Evolutionary conservation across 2,113 vertebrate species (phyloP).

Genomic region (Perca schrenkii): DNA sequence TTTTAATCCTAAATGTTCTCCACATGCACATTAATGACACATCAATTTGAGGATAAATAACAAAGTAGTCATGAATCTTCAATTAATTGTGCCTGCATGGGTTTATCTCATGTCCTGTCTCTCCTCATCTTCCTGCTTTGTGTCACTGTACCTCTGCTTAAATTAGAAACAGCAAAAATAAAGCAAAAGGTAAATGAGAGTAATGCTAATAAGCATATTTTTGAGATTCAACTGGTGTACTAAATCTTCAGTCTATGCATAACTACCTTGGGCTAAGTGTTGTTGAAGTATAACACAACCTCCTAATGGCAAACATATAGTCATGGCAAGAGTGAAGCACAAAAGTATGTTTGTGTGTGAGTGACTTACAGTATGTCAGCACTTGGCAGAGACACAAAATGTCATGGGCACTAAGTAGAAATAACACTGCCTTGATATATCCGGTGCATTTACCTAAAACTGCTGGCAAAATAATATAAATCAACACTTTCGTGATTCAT

Average conservation of each 20-base stretch:
- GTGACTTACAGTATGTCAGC: slow-evolving; percentile 3
- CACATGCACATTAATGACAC: background rate
- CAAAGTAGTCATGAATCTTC: background rate
- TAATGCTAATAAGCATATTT: background rate
- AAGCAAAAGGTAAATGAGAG: background rate
- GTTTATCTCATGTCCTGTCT: slow-evolving; percentile 17
- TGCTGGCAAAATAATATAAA: background rate
- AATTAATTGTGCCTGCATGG: background rate
- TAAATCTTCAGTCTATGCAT: slow-evolving; percentile 17
- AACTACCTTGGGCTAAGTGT: background rate
- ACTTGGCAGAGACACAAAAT: slow-evolving; percentile 1
- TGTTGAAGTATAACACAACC: background rate
- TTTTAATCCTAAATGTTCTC: background rate
- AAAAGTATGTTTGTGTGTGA: slow-evolving; percentile 1
- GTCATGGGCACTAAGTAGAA: background rate
- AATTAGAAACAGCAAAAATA: slow-evolving; percentile 6
- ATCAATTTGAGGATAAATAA: background rate
- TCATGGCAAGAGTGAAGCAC: too few relatives aligned
- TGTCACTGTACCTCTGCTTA: background rate
- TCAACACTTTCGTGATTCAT: background rate
- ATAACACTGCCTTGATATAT: slow-evolving; percentile 2
- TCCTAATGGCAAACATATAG: too few relatives aligned
- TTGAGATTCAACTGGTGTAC: background rate
- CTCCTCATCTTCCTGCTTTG: slow-evolving; percentile 7
- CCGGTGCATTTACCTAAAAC: background rate